These are phyloP conservation scores for Lepeophtheirus salmonis DNA, from an alignment of 1,140 invertebrate species.

Conservation along the genomic window DNA sequence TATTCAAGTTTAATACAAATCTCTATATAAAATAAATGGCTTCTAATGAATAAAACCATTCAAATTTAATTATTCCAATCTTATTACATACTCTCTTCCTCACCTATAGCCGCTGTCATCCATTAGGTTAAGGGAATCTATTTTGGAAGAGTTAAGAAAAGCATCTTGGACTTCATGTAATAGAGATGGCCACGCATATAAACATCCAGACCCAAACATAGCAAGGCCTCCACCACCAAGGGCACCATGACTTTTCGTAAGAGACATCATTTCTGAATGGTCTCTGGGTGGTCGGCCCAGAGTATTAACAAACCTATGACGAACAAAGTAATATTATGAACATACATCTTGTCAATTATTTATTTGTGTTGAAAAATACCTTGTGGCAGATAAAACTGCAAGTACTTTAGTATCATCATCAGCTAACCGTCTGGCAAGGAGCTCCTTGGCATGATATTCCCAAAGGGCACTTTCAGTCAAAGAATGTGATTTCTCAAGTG, in stretches of 20 bases:
- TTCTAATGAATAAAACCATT: too few relatives aligned
- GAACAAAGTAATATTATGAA: background rate
- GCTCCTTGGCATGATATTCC: constrained; percentile 5
- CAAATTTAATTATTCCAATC: too few relatives aligned
- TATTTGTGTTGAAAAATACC: background rate
- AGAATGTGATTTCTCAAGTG: background rate
- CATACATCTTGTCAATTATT: background rate
- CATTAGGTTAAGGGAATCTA: constrained; percentile 51
- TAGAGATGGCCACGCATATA: constrained; percentile 67
- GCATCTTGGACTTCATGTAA: constrained; percentile 43
- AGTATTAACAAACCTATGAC: background rate
- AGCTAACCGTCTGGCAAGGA: background rate
- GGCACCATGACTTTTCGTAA: constrained; percentile 63
- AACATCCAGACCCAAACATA: constrained; percentile 65
- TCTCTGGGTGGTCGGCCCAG: background rate
- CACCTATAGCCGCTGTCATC: constrained; percentile 67
- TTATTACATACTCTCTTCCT: too few relatives aligned
- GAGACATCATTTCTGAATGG: constrained; percentile 33
- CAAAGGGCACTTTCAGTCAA: background rate
- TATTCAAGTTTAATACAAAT: too few relatives aligned
- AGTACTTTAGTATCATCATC: constrained; percentile 1
- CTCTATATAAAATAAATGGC: too few relatives aligned
- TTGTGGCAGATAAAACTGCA: constrained; percentile 2
- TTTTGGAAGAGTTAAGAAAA: constrained; percentile 37
- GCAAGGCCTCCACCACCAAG: constrained; percentile 74